phyloP scores from a whole-genome alignment of 2,797 vertebrate genomes.

The Halcyon leucocephala region DNA sequence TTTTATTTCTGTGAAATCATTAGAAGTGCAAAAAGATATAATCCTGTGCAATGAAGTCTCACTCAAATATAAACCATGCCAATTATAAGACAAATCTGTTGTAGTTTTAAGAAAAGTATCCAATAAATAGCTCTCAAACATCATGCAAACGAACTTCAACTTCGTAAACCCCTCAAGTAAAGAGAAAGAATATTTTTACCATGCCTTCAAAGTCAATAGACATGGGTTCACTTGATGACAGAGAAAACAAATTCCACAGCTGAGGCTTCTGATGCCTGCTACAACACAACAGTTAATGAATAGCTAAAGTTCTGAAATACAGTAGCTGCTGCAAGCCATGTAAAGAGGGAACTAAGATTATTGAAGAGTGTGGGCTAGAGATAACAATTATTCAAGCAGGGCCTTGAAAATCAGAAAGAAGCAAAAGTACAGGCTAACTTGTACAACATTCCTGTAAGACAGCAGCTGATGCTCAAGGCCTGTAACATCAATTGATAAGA shows the following conservation, averaged over 20 bases:
- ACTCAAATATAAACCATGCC: not conserved
- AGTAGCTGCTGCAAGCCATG: too few species aligned
- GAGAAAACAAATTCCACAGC: slow-evolving; percentile 14
- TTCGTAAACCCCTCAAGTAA: not conserved
- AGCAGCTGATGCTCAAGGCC: too few species aligned
- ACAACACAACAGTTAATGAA: too few species aligned
- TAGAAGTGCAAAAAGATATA: not conserved
- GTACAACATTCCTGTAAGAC: too few species aligned
- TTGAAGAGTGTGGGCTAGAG: too few species aligned
- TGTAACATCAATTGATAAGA: too few species aligned
- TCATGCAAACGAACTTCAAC: slow-evolving; percentile 10
- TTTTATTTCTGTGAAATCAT: not conserved
- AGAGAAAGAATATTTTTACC: not conserved
- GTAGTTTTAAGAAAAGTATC: not conserved
- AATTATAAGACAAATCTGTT: not conserved
- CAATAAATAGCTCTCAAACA: not conserved
- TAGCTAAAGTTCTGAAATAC: too few species aligned
- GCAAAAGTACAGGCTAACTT: too few species aligned
- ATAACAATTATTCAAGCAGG: too few species aligned
- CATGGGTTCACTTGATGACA: not conserved
- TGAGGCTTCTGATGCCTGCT: not conserved
- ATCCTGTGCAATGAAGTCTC: not conserved
- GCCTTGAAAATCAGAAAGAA: too few species aligned
- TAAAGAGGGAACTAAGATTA: too few species aligned
- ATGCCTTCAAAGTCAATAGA: not conserved